Conservation (phyloP, 2,113 vertebrate species). For the Fulmarus glacialis region DNA sequence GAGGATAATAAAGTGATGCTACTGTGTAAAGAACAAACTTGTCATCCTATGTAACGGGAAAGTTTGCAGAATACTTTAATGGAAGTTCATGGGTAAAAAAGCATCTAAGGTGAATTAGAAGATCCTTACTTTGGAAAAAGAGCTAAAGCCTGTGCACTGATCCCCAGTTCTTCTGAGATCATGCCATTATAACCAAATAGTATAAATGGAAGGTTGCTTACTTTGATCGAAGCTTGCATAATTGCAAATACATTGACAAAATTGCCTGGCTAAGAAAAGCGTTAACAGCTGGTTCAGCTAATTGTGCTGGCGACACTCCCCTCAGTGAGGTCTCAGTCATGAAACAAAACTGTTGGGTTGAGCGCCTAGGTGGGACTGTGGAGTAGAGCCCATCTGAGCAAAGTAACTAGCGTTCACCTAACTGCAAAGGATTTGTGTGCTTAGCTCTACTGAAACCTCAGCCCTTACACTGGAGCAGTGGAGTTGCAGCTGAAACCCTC, state of each 20-base stretch:
- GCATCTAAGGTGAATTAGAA: neutral
- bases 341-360: neutral
- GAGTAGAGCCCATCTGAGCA: neutral
- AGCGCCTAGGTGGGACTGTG: neutral
- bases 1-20: neutral
- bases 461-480: neutral
- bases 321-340: neutral
- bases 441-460: neutral
- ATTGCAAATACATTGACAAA: neutral
- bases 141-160: neutral
- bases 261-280: neutral
- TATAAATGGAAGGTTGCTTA: neutral
- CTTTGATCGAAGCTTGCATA: rapidly evolving
- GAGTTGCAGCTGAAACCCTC: neutral
- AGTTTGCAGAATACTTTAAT: neutral
- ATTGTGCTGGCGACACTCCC: neutral
- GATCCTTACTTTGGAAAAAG: neutral
- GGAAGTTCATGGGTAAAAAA: neutral
- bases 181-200: rapidly evolving
- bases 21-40: neutral
- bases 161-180: neutral
- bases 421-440: neutral
- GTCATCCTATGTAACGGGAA: neutral
- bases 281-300: neutral
- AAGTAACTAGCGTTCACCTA: neutral